Evolutionary conservation across 1,140 invertebrate genomes (phyloP).

Genomic region (Musca domestica): DNA sequence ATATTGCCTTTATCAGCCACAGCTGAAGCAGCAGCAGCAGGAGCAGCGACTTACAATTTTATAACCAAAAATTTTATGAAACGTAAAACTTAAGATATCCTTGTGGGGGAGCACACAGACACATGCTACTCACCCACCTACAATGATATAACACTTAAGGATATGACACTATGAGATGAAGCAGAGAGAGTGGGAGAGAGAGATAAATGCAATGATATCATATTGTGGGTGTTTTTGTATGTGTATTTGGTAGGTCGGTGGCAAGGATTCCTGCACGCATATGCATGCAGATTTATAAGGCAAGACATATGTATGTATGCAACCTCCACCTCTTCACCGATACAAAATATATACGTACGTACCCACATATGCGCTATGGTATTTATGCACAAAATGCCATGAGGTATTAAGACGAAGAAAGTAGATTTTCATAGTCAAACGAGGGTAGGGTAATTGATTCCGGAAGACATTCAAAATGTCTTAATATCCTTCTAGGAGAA

Average conservation of each 20-base stretch:
- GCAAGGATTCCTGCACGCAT: background rate
- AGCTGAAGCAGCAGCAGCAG: too few species aligned
- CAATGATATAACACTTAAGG: slow-evolving; percentile 14
- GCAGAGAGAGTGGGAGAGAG: background rate
- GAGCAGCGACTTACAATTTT: slow-evolving; percentile 28
- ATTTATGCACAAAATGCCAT: slow-evolving; percentile 30
- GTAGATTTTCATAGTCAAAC: too few species aligned
- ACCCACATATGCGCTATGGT: slow-evolving; percentile 27
- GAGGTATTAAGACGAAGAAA: too few species aligned
- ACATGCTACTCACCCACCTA: slow-evolving; percentile 16
- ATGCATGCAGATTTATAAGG: background rate
- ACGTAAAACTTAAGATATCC: slow-evolving; percentile 49
- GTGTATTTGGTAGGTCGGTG: too few species aligned
- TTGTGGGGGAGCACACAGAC: slow-evolving; percentile 11
- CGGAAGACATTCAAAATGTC: too few species aligned
- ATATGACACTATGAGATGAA: background rate
- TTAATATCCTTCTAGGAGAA: too few species aligned
- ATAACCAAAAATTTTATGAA: slow-evolving; percentile 50
- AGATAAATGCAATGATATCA: too few species aligned
- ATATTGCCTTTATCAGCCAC: slow-evolving; percentile 32
- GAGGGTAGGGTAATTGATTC: too few species aligned
- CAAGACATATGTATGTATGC: too few species aligned
- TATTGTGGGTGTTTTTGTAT: too few species aligned
- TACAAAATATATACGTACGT: too few species aligned
- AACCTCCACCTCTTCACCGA: too few species aligned